Evolutionary conservation across 2,113 vertebrate genomes (phyloP).

Genomic region (Macrotis lagotis): DNA sequence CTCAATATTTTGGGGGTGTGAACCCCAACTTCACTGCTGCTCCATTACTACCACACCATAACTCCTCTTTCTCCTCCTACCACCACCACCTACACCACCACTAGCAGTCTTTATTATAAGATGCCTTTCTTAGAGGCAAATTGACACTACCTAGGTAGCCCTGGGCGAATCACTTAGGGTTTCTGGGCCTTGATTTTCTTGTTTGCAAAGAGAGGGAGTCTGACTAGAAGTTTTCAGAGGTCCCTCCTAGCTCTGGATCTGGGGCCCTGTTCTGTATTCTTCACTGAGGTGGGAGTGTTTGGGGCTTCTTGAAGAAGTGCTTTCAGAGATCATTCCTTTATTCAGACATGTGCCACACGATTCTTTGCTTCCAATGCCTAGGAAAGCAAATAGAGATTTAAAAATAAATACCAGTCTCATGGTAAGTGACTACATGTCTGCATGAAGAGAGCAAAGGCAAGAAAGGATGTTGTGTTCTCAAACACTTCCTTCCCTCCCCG

Average conservation of each 20-base stretch:
- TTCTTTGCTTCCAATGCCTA: conserved; percentile 48
- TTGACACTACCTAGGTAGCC: not conserved
- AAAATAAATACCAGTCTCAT: conserved; percentile 33
- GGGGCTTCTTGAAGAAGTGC: not conserved
- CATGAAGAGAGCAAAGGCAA: not conserved
- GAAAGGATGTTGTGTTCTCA: conserved; percentile 24
- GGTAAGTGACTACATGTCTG: conserved; percentile 13
- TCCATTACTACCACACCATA: not conserved
- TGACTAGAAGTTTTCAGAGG: not conserved
- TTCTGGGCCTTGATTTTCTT: not conserved
- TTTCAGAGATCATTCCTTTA: conserved; percentile 7
- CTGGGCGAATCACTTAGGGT: not conserved
- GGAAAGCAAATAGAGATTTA: conserved; percentile 41
- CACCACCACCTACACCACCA: too few species aligned
- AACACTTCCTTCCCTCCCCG: not conserved
- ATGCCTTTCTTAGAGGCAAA: not conserved
- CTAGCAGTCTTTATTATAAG: not conserved
- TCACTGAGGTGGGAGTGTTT: not conserved
- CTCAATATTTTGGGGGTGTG: too few species aligned
- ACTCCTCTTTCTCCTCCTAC: too few species aligned
- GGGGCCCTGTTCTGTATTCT: conserved; percentile 30
- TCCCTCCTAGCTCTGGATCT: not conserved
- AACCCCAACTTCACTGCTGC: too few species aligned
- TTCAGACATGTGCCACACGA: not conserved
- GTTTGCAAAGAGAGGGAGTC: not conserved